Evolutionary conservation across 2,113 vertebrate species (phyloP).

Genomic region (Cariama cristata): DNA sequence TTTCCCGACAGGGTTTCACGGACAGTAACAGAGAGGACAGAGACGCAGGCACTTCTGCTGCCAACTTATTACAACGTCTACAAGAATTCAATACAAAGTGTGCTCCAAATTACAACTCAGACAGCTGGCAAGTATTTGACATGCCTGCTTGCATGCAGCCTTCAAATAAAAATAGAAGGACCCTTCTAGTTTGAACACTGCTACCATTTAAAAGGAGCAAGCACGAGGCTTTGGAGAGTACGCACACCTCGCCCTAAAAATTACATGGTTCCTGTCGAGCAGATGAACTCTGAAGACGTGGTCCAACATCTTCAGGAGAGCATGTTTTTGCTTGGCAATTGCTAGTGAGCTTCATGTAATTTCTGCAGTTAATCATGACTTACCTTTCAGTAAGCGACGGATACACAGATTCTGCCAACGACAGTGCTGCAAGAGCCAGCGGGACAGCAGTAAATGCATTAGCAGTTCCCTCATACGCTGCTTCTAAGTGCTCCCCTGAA

Average conservation of each 20-base stretch:
- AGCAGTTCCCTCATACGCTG: accelerated
- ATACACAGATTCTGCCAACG: accelerated
- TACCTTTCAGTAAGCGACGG: neutral
- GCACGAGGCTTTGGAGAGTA: neutral
- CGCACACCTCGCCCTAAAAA: neutral
- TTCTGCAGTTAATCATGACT: neutral
- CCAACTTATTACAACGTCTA: neutral
- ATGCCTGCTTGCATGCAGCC: neutral
- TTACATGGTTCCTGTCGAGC: accelerated
- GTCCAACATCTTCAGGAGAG: too few relatives aligned
- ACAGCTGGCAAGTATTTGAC: neutral
- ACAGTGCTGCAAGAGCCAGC: accelerated
- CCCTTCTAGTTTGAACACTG: neutral
- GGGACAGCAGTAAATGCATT: neutral
- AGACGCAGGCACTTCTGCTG: neutral
- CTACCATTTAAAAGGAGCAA: neutral
- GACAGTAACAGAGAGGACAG: neutral
- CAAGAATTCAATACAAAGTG: neutral
- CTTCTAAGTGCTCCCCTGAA: neutral
- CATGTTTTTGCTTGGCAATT: neutral
- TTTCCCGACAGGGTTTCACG: accelerated
- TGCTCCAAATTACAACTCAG: neutral
- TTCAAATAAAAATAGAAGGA: neutral
- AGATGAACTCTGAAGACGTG: neutral
- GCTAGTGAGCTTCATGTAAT: accelerated